These are phyloP conservation scores for Antechinus stuartii DNA, from an alignment of 2,113 vertebrate genomes.

Conservation along the genomic window DNA sequence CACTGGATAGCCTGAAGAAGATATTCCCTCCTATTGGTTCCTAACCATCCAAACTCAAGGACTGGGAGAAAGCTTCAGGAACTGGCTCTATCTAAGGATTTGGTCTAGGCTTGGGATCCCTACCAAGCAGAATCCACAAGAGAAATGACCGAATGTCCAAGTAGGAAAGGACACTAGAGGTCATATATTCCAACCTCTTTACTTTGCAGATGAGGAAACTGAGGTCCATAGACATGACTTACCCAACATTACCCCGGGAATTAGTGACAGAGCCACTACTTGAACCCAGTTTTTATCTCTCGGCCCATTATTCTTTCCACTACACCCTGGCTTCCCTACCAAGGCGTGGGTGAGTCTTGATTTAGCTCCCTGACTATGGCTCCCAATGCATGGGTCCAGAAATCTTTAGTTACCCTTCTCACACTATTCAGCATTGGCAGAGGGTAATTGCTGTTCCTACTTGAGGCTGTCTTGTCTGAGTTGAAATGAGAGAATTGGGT, in stretches of 20 bases:
- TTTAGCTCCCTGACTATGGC: neutral
- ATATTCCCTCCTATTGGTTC: neutral
- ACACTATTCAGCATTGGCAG: constrained; percentile 47
- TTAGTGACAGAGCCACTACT: neutral
- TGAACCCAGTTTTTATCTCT: neutral
- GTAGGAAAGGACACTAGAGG: neutral
- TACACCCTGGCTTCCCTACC: neutral
- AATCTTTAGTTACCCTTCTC: neutral
- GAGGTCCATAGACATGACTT: neutral
- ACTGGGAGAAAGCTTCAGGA: neutral
- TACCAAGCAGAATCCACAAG: neutral
- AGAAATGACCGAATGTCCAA: neutral
- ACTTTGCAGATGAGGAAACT: neutral
- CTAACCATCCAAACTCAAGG: neutral
- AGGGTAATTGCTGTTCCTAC: constrained; percentile 53
- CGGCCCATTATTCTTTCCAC: neutral
- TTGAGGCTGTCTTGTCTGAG: constrained; percentile 68
- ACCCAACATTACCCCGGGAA: neutral
- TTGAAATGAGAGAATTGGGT: constrained; percentile 67
- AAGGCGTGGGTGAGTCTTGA: neutral
- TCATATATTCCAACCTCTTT: neutral
- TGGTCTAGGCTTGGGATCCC: neutral
- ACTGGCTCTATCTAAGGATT: neutral
- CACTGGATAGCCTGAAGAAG: neutral
- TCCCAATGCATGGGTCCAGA: neutral